phyloP scores from a whole-genome alignment of 2,888 invertebrate species.

The Protodeltote pygarga region DNA sequence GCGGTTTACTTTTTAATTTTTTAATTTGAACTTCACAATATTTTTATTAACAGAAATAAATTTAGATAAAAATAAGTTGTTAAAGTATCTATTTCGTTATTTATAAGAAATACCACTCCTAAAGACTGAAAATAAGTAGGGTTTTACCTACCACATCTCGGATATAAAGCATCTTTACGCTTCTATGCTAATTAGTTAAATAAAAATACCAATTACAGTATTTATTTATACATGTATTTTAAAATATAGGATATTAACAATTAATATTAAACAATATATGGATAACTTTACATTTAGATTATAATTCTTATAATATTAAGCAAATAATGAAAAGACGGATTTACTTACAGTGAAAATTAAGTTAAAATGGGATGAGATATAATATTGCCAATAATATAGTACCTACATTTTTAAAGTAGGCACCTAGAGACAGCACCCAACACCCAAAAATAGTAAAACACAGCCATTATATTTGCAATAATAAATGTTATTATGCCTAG shows the following conservation, averaged over 20 bases:
- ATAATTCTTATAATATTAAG: conserved; percentile 25
- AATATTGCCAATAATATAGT: conserved; percentile 4
- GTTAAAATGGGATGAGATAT: conserved; percentile 14
- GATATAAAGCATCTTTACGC: too few species aligned
- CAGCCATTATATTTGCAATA: too few species aligned
- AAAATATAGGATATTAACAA: conserved; percentile 35
- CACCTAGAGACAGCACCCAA: background rate
- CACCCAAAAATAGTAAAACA: too few species aligned
- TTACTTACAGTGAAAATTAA: conserved; percentile 9
- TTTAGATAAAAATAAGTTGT: too few species aligned
- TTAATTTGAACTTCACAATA: too few species aligned
- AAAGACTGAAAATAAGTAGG: too few species aligned
- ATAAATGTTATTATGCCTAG: too few species aligned
- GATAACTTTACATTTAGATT: conserved; percentile 29
- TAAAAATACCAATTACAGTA: conserved; percentile 25
- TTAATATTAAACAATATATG: conserved; percentile 43
- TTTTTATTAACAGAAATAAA: too few species aligned
- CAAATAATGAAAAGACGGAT: conserved; percentile 21
- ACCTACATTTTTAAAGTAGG: background rate
- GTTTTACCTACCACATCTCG: too few species aligned
- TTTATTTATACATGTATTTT: conserved; percentile 38
- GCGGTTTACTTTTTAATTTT: too few species aligned
- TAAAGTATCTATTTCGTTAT: too few species aligned
- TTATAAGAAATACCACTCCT: too few species aligned
- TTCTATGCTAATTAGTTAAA: background rate